phyloP scores from a whole-genome alignment of 2,888 invertebrate species.

The Tenthredo mesomela region DNA sequence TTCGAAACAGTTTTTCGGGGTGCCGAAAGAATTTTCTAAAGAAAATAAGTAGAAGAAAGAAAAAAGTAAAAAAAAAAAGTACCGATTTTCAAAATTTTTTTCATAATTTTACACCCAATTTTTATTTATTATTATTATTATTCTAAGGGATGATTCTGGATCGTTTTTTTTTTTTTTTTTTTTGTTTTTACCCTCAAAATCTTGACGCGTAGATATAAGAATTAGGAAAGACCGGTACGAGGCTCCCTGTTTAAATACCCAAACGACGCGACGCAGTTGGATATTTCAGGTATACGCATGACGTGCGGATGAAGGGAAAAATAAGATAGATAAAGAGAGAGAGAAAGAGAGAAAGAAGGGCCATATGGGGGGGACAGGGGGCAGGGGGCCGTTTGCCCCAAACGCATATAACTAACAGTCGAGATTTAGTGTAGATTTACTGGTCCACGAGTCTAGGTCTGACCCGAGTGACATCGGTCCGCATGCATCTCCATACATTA shows the following conservation, averaged over 20 bases:
- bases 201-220: neutral
- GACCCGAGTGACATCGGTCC: constrained; percentile 67
- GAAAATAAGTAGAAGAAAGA: too few species aligned
- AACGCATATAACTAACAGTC: constrained; percentile 3
- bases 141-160: neutral
- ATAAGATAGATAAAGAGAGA: too few species aligned
- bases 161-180: too few species aligned
- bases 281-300: constrained; percentile 41
- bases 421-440: constrained; percentile 65
- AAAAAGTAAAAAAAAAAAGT: too few species aligned
- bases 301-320: neutral
- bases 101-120: too few species aligned
- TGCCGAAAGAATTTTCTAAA: too few species aligned
- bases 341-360: neutral
- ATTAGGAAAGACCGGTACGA: constrained; percentile 54
- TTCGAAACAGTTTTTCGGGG: too few species aligned
- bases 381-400: neutral
- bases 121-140: neutral
- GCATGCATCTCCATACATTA: constrained; percentile 70
- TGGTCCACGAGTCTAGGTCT: constrained; percentile 62
- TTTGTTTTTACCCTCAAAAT: neutral
- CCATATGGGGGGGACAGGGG: too few species aligned
- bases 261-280: neutral
- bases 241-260: constrained; percentile 66
- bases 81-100: neutral